Base-by-base conservation (phyloP, 1,140 invertebrate species). In the Micrasema longulum region DNA sequence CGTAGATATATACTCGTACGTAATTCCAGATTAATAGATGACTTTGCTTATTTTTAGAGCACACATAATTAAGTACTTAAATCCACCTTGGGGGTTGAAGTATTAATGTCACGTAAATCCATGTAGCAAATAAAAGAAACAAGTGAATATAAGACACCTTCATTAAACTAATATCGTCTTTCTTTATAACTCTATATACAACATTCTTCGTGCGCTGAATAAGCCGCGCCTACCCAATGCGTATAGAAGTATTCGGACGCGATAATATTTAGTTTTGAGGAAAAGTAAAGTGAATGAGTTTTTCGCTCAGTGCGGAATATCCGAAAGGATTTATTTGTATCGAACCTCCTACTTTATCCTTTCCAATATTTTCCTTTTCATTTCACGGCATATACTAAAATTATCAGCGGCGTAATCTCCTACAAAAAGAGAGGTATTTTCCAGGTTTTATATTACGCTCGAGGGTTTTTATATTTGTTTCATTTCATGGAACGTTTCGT, bases 321-420 rank as follows among this genome's bases (percentile, higher is more conserved):
- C 18, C 14, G 5, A n/a, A 38, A 41, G 36, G 16, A 41, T 60
- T 41, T 18, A 60, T 38, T 38, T 43, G 36, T 38, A 22, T 60
- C 36, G 36, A n/a, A 14, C 55, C 14, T 60, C 18, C 22, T 43
- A 41, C 18, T 60, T 60, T 31, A 60, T 52, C 23, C 3, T 22
- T 23, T 11, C 1, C 14, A 60, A 60, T 60, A 60, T 60, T 60
- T 60, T 60, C 16, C 55, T 18, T 41, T 60, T 60, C 35, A 38
- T 41, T 60, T 22, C 9, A 38, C 38, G 35, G 7, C 16, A 11
- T 38, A 22, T 31, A 41, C 10, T 41, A 35, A 14, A 60, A 35
- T 41, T 60, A 60, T 60, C 55, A 22, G 55, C 20, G 22, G 35
- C 14, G 36, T 60, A 60, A 60, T 60, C 55, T 60, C 11, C 18